These are phyloP conservation scores for Brachyptera risi DNA, from an alignment of 2,888 invertebrate species.

Conservation along the genomic window DNA sequence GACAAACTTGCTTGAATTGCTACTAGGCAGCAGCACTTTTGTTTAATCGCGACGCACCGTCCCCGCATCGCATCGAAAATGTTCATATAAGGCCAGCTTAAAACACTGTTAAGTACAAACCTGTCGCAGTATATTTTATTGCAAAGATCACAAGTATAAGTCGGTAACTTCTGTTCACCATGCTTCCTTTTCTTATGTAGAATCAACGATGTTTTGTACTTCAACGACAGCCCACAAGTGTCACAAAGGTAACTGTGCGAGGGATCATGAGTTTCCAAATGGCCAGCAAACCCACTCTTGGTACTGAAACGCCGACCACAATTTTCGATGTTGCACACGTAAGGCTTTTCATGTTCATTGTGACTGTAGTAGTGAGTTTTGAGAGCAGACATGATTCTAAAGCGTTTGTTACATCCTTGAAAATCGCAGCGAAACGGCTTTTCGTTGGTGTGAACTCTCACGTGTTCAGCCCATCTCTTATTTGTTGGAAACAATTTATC, in stretches of 20 bases:
- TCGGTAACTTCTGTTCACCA: background rate
- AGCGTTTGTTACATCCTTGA: background rate
- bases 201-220: background rate
- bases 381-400: background rate
- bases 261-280: background rate
- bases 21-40: too few species aligned
- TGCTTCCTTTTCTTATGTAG: background rate
- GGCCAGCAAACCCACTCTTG: background rate
- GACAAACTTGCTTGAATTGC: too few species aligned
- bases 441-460: constrained; percentile 1
- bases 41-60: too few species aligned
- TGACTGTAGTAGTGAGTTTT: background rate
- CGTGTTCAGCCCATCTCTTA: background rate
- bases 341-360: background rate
- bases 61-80: too few species aligned
- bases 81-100: too few species aligned
- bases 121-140: background rate
- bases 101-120: background rate
- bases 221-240: background rate
- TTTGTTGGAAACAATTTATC: background rate
- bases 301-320: background rate
- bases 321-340: background rate
- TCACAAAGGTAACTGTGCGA: background rate
- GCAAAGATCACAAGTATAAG: background rate
- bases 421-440: background rate